A percentile compares a stretch with the other conserved stretches of the same genome.
Conservation (phyloP, 2,113 vertebrate genomes). For the Peromyscus leucopus region DNA sequence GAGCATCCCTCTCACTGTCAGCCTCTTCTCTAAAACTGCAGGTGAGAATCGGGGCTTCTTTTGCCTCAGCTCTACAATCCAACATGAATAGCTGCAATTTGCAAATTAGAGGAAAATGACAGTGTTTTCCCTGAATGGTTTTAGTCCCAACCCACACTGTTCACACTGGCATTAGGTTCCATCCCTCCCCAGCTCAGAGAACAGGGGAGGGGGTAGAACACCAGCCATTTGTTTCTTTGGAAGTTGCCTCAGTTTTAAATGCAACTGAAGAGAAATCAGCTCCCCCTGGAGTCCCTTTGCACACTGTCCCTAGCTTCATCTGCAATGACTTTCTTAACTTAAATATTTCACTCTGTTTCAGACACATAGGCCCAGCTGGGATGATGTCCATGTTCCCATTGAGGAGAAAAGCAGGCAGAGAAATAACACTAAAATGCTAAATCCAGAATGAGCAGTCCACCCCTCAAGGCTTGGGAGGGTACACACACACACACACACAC, state of each 20-base stretch:
- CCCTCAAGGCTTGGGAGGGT: neutral
- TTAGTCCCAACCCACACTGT: conserved; percentile 54
- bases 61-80: conserved; percentile 64
- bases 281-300: conserved; percentile 2
- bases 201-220: neutral
- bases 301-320: neutral
- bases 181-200: neutral
- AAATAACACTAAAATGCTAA: neutral
- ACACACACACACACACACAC: no score
- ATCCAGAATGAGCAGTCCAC: neutral
- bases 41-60: conserved; percentile 56
- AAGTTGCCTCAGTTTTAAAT: conserved; percentile 36
- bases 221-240: neutral
- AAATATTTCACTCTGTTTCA: neutral
- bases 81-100: conserved; percentile 74
- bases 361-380: neutral
- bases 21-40: conserved; percentile 32
- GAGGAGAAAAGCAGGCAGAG: conserved; percentile 9
- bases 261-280: conserved; percentile 23
- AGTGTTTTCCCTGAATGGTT: conserved; percentile 73
- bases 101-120: conserved; percentile 80
- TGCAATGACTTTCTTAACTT: conserved; percentile 23
- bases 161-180: neutral
- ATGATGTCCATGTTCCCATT: neutral
- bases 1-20: neutral